Evolutionary conservation across 2,888 invertebrate genomes (phyloP).

Genomic region (Volucella bombylans): DNA sequence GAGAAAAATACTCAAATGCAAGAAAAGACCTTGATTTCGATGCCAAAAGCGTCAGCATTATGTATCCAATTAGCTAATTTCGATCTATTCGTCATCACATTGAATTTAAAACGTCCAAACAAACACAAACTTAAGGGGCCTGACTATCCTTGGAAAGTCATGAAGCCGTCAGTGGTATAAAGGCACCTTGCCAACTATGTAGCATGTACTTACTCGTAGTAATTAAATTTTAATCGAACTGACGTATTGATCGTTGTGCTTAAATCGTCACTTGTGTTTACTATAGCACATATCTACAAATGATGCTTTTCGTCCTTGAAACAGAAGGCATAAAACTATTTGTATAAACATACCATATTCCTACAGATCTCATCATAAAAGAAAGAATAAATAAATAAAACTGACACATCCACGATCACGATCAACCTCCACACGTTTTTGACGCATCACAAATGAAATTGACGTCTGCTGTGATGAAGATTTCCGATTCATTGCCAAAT

Average conservation of each 20-base stretch:
- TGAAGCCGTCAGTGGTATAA: no score
- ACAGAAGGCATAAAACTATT: background rate
- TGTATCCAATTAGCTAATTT: slow-evolving; percentile 1
- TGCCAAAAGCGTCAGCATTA: slow-evolving; percentile 1
- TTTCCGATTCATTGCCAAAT: slow-evolving; percentile 55
- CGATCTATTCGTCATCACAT: no score
- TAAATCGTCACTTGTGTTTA: no score
- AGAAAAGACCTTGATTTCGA: slow-evolving; percentile 3
- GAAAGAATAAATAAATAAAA: background rate
- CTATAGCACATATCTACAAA: background rate
- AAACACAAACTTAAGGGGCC: no score
- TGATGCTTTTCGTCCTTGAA: background rate
- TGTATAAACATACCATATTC: background rate
- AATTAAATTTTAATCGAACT: no score
- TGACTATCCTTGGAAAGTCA: no score
- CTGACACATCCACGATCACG: background rate
- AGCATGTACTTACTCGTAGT: no score
- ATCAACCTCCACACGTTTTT: background rate
- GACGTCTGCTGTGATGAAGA: slow-evolving; percentile 48
- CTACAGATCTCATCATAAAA: no score
- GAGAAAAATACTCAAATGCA: no score
- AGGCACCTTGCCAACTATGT: no score
- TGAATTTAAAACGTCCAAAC: no score
- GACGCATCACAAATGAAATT: slow-evolving; percentile 25
- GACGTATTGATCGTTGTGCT: no score